Conservation (phyloP, 2,113 vertebrate species). For the Antennarius striatus region DNA sequence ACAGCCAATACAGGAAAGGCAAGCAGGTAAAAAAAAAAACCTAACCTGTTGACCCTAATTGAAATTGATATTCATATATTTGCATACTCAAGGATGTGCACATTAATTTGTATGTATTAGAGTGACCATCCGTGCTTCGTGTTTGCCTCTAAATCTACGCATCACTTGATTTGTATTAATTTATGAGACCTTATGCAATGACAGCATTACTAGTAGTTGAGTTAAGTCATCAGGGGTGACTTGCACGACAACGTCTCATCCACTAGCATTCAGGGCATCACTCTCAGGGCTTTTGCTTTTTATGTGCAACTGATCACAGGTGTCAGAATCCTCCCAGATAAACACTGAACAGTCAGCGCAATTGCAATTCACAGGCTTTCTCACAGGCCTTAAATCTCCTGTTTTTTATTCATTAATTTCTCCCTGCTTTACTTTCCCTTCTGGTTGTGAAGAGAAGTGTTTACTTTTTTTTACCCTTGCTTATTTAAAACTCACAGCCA, state of each 20-base stretch:
- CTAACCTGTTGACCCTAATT: conserved; percentile 8
- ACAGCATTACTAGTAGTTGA: conserved; percentile 22
- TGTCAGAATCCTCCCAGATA: conserved; percentile 42
- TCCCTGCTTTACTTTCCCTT: neutral
- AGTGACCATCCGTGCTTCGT: neutral
- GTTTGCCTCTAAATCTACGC: conserved; percentile 14
- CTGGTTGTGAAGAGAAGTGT: neutral
- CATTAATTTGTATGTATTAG: neutral
- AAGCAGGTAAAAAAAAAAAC: conserved; percentile 81
- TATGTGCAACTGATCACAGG: conserved; percentile 49
- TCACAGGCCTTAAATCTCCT: conserved; percentile 12
- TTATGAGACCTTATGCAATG: conserved; percentile 18
- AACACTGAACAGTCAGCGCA: conserved; percentile 41
- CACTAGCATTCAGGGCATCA: conserved; percentile 35
- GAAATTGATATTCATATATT: neutral
- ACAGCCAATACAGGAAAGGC: conserved; percentile 87
- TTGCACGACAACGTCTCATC: conserved; percentile 27
- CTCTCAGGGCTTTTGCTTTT: conserved; percentile 32
- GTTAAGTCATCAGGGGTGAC: conserved; percentile 34
- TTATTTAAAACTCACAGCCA: too few relatives aligned
- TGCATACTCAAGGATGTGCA: conserved; percentile 2
- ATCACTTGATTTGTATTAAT: conserved; percentile 29
- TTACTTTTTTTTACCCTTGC: neutral
- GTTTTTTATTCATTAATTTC: neutral
- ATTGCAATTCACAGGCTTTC: conserved; percentile 24